Conservation (phyloP, 2,797 vertebrate genomes). For the Oryzias dopingdopingensis region DNA sequence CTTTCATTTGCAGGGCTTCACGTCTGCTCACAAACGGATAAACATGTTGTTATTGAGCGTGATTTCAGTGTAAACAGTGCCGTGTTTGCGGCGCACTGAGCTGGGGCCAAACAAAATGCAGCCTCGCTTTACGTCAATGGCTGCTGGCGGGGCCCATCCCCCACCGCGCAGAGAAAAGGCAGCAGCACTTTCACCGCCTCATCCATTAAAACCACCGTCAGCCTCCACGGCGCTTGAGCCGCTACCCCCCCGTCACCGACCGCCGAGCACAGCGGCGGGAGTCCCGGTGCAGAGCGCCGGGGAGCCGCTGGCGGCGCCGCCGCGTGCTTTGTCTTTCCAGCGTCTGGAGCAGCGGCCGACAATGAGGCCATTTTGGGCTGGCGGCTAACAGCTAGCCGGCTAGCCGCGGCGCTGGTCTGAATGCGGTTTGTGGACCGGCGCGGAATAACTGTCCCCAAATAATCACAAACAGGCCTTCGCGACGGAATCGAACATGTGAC, state of each 20-base stretch:
- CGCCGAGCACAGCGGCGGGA: too few relatives aligned
- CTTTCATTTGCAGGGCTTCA: too few relatives aligned
- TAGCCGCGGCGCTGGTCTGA: conserved; percentile 26
- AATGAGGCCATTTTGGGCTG: conserved; percentile 81
- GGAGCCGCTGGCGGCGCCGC: conserved; percentile 21
- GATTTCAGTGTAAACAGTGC: conserved; percentile 4
- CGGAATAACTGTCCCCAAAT: conserved; percentile 20
- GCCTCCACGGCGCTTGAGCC: neutral
- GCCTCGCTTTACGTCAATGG: conserved; percentile 69
- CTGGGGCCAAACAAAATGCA: conserved; percentile 57
- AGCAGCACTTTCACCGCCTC: conserved; percentile 30
- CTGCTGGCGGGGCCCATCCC: conserved; percentile 65
- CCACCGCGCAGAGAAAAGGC: conserved; percentile 46
- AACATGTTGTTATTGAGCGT: too few relatives aligned
- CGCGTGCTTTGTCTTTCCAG: conserved; percentile 78
- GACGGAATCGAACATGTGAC: neutral
- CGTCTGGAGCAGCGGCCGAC: conserved; percentile 63
- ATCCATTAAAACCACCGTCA: conserved; percentile 18
- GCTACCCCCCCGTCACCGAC: accelerated
- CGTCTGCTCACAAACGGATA: too few relatives aligned
- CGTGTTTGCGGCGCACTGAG: conserved; percentile 10
- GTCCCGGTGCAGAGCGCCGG: neutral
- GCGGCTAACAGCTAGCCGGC: conserved; percentile 54
- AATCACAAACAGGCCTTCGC: neutral
- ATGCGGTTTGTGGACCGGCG: neutral